Conservation (phyloP, 2,888 invertebrate species). For the Ashinkailepas kermadecensis region DNA sequence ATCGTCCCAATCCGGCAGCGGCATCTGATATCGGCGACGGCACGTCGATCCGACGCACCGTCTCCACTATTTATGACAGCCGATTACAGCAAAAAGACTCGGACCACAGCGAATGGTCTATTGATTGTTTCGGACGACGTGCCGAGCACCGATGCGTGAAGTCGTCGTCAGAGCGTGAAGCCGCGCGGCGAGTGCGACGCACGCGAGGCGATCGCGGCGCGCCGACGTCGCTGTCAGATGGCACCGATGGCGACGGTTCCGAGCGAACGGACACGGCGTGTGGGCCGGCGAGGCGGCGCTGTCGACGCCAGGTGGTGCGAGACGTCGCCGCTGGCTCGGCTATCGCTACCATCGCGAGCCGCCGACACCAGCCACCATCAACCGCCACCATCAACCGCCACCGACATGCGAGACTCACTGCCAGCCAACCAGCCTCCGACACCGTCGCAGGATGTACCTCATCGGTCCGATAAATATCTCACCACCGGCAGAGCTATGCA, state of each 20-base stretch:
- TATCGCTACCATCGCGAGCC: not conserved
- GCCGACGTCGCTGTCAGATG: not conserved
- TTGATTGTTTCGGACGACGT: constrained; percentile 17
- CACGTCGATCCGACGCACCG: not conserved
- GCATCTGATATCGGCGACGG: not conserved
- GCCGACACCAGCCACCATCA: not conserved
- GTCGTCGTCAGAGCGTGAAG: not conserved
- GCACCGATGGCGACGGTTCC: not conserved
- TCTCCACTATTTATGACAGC: constrained; percentile 15
- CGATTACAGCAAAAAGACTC: constrained; percentile 13
- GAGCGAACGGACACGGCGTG: not conserved
- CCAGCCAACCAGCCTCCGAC: no score
- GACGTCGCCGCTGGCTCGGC: not conserved
- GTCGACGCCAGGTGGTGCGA: not conserved
- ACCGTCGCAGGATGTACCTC: no score
- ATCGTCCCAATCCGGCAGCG: not conserved
- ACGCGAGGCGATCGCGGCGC: not conserved
- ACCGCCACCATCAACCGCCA: not conserved
- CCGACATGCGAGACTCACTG: no score
- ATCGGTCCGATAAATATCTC: no score
- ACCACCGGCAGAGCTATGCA: no score
- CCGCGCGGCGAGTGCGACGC: not conserved
- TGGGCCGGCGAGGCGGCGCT: not conserved
- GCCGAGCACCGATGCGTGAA: constrained; percentile 7
- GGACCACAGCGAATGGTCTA: not conserved